Base-by-base conservation (phyloP, 2,113 vertebrate species). In the Elaphurus davidianus region DNA sequence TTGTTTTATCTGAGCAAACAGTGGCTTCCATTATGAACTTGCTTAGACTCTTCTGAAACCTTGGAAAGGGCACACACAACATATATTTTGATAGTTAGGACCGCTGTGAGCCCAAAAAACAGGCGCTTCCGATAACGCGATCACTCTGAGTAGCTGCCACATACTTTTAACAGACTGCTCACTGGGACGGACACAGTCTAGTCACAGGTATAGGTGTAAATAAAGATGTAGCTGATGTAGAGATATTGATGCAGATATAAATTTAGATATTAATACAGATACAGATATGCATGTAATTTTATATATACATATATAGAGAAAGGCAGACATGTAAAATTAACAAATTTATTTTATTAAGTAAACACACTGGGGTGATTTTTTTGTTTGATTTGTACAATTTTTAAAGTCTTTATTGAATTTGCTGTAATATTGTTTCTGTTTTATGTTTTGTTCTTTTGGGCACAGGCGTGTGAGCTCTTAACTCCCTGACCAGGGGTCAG, bases 1-100 rank as follows among this genome's bases (percentile, higher is more conserved):
- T 99, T 99, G 98, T 96, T 99, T 98, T 99, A 98, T 92, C 97
- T 97, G 98, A 98, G 97, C 98, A 99, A 99, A 99, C 98, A 99
- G 47, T 0, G 27, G 95, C 85, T 97, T 98, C 99, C 99, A 99
- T 99, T 98, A 99, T 67, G 96, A 96, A 88, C 52, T 96, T 96
- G 50, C 91, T 96, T 97, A 98, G 98, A 64, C 97, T 99, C 97
- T 83, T 94, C 92, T 74, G 97, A 99, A 99, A 99, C 99, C 99
- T 98, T 98, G 98, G 99, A 98, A 98, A 98, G 99, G 97, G 98
- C 99, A 99, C 99, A 98, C 84, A 78, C 98, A 86, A 95, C 97
- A 88, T 78, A 90, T 96, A 96, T 97, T 98, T 82, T 97, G 94
- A 97, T 87, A 98, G 98, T 87, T 87, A 82, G 17, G 4, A 94